Percentiles rank a stretch among this genome's conserved stretches.
phyloP scores from a whole-genome alignment of 2,888 invertebrate species.

The Mythimna albipuncta region DNA sequence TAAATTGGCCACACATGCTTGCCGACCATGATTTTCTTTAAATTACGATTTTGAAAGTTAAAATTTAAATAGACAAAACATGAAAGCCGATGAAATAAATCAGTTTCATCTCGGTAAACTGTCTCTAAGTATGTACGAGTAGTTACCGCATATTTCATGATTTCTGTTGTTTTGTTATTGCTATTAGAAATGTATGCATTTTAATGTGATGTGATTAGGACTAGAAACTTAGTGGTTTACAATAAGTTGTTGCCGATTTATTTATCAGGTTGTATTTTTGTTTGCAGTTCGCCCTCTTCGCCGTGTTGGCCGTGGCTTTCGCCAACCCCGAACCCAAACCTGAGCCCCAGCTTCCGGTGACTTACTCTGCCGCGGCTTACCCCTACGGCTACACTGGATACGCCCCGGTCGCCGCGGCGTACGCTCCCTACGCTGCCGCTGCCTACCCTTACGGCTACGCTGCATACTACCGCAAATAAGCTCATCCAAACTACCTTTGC shows the following conservation, averaged over 20 bases:
- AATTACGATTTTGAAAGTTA: not conserved
- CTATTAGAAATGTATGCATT: not conserved
- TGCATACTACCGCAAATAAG: slow-evolving; percentile 72
- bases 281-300: slow-evolving; percentile 89
- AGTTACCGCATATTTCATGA: not conserved
- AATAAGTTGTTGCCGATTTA: no score
- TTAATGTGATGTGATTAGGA: not conserved
- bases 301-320: slow-evolving; percentile 90
- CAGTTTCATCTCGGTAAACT: not conserved
- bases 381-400: slow-evolving; percentile 74
- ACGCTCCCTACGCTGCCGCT: slow-evolving; percentile 75
- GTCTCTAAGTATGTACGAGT: not conserved
- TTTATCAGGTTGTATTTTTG: slow-evolving; percentile 20
- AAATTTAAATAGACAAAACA: no score
- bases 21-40: not conserved
- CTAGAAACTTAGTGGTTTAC: not conserved
- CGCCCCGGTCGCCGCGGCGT: slow-evolving; percentile 68
- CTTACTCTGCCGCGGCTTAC: slow-evolving; percentile 77
- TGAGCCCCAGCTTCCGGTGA: slow-evolving; percentile 75
- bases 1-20: no score
- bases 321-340: slow-evolving; percentile 89
- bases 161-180: not conserved
- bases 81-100: not conserved
- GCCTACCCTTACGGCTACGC: slow-evolving; percentile 82
- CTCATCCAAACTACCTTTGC: slow-evolving; percentile 24